Evolutionary conservation across 2,888 invertebrate genomes (phyloP), one percentile per base, ranked within the genome.

Genomic region (Exocentrus adspersus): DNA sequence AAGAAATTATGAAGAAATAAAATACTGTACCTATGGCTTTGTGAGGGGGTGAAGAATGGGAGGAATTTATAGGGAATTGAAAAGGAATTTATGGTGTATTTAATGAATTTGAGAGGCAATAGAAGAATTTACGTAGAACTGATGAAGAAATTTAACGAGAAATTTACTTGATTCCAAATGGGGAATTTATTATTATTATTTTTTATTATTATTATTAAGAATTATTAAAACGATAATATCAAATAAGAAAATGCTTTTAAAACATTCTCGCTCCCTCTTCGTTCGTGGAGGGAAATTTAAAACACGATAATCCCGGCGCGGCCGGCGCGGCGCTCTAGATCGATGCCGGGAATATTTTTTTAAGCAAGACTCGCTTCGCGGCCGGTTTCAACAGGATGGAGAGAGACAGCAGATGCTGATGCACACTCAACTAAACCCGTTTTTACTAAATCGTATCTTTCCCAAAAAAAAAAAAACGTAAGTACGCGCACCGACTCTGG

Each of bases 371-470:
- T 43, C 41, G 37, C 32, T 59, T 21, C 43, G 24, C 37, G 30
- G 54, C 61, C 53, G 61, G 54, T 54, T 54, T 32, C 32, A 61
- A 61, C 54, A 54, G 54, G 61, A 61, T 61, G 54, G 60, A 66
- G 59, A 62, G 62, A 58, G 62, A 60, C 56, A 42, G 45, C 59
- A 41, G 24, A 60, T 43, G 17, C 37, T 43, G 60, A 52, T 60
- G 50, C 48, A 41, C 42, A 21, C 50, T 16, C 45, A 51, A 52
- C 43, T 28, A 60, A 60, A 60, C 60, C 37, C 48, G 60, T 60
- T 60, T 60, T 45, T 32, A 51, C 51, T 37, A 51, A 51, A 37
- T 32, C 50, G 32, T 51, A 51, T 51, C 51, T 51, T 51, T 50
- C 30, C 50, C 28, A 30, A 51, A 48, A 51, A 51, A 51, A 51